phyloP scores from a whole-genome alignment of 2,797 vertebrate genomes.

The Leptodactylus fallax region DNA sequence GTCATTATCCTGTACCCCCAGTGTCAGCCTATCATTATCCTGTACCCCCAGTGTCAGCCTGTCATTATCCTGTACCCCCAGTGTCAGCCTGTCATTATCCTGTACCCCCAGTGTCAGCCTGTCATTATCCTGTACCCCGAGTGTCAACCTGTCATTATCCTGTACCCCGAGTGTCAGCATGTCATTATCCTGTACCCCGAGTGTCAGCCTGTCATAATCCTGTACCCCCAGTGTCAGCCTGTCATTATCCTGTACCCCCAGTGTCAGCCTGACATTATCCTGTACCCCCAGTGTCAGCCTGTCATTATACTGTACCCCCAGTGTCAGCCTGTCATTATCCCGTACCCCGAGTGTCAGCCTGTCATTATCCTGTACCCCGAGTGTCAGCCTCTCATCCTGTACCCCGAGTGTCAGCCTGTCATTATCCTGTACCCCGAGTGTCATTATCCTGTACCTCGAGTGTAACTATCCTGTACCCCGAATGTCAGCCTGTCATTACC shows the following conservation, averaged over 20 bases:
- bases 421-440: too few relatives aligned
- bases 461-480: too few relatives aligned
- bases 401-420: too few relatives aligned
- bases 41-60: background rate
- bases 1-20: background rate
- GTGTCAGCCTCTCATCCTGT: too few relatives aligned
- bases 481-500: too few relatives aligned
- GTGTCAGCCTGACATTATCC: background rate
- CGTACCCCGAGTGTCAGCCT: too few relatives aligned
- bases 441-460: too few relatives aligned
- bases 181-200: too few relatives aligned
- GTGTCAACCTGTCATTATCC: too few relatives aligned
- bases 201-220: background rate
- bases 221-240: background rate
- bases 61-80: background rate
- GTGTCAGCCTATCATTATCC: background rate
- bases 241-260: background rate
- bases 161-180: too few relatives aligned
- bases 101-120: background rate
- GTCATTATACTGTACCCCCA: background rate
- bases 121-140: background rate
- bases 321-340: background rate
- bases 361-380: too few relatives aligned
- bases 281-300: background rate
- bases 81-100: background rate